These are phyloP conservation scores for Helicorthomorpha holstii DNA, from an alignment of 1,140 invertebrate species.

Conservation along the genomic window DNA sequence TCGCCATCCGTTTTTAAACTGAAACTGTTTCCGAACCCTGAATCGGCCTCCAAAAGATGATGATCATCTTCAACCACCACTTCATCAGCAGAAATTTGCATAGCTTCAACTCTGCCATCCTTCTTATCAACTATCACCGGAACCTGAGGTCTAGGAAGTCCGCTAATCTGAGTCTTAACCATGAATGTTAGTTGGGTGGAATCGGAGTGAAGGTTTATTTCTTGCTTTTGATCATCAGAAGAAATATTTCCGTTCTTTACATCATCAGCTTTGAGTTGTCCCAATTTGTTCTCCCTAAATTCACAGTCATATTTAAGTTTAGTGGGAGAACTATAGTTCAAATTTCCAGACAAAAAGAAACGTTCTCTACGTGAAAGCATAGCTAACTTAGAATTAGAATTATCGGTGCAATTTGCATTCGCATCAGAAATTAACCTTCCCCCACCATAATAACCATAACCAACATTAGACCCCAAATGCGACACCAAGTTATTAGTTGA, in stretches of 20 bases:
- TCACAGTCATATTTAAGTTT: neutral
- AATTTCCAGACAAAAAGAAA: neutral
- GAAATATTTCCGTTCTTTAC: neutral
- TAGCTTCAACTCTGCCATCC: neutral
- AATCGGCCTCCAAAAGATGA: neutral
- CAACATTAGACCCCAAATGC: neutral
- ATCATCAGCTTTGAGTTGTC: neutral
- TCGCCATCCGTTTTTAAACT: conserved; percentile 1
- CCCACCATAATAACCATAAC: neutral
- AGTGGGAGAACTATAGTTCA: neutral
- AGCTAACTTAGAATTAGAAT: neutral
- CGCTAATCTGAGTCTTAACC: neutral
- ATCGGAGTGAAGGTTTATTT: neutral
- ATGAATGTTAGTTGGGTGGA: neutral
- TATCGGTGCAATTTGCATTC: neutral
- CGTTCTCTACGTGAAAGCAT: neutral
- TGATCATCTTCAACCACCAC: neutral
- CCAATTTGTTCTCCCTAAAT: neutral
- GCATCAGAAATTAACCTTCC: neutral
- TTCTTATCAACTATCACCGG: neutral
- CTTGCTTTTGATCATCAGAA: neutral
- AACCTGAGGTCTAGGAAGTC: neutral
- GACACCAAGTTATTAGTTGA: neutral
- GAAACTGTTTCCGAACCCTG: conserved; percentile 5
- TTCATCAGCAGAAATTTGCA: conserved; percentile 6